Evolutionary conservation across 1,140 invertebrate genomes (phyloP), one percentile per base, ranked within the genome.

Genomic region (Fopius arisanus): DNA sequence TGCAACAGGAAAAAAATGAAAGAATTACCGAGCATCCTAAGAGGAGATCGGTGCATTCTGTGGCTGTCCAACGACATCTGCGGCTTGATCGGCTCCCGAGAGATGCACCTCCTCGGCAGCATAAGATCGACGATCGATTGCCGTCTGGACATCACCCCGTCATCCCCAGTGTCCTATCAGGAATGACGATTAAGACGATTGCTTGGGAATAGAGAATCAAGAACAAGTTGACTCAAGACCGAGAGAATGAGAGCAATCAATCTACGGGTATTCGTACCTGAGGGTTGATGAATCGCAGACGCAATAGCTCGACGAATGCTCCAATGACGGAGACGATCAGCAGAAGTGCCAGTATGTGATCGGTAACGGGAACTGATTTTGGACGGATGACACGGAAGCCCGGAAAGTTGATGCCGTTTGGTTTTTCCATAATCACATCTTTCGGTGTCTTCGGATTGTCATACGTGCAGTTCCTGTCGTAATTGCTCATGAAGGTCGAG

Each of bases 391-490:
- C 48, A 74, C 69, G 67, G 31, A 76, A 67, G 65, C 80, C 77
- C 28, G 26, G 70, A 43, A 9, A 65, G 37, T 51, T 59, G 33
- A 16, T 10, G 12, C 9, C 21, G n/a, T 40, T 28, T 62, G 9
- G 29, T 43, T 66, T 29, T 54, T 10, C 23, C 28, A 59, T 23
- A 28, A 16, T 66, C 12, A 10, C 14, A 28, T 4, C 43, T 41
- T 31, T 78, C 12, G 28, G 54, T 3, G 14, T 63, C 74, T 29
- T 62, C 41, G n/a, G 54, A 72, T 48, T 19, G 31, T n/a, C 10
- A 29, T 74, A 78, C 0, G 80, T 82, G 28, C 84, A 86, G 72
- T 86, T 86, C n/a, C 75, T n/a, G 41, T 87, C 86, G 71, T 84
- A 86, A 75, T 81, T 70, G 41, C 77, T 78, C 16, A 74, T 21